Evolutionary conservation across 2,888 invertebrate species (phyloP), one percentile per base, ranked within the genome.

Genomic region (Ormia ochracea): DNA sequence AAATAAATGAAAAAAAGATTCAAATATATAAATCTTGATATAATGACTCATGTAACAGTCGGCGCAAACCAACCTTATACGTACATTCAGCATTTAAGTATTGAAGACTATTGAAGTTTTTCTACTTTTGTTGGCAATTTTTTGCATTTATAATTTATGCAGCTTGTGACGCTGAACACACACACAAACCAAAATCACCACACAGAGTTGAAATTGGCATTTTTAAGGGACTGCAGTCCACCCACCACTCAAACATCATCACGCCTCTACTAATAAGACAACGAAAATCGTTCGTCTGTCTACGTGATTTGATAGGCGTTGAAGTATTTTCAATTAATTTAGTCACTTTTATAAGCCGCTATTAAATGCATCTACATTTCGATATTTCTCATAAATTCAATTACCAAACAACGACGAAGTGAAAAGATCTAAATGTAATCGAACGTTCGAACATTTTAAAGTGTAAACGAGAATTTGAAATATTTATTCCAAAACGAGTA

Each of bases 341-440:
- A 80, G 80, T 80, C 76, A 73, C 63, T 68, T 68, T 76, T 73
- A 76, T 45, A 72, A 80, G 59, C 76, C 63, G 68, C 76, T 43
- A 73, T 61, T 76, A 80, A 76, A 68, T 80, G 80, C 76, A 73
- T 73, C 73, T 23, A 36, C 23, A 45, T 48, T 45, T 45, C 14
- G 9, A 54, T 19, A 7, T 28, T 36, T 14, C 56, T 52, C 52
- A 26, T 43, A 36, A 59, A 52, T 26, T 41, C 23, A 52, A 61
- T 76, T 52, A n/a, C n/a, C n/a, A 61, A 61, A 54, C 36, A 63
- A 52, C 58, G 56, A 50, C 12, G 23, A 73, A 63, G 45, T 56
- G 43, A 19, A 61, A n/a, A 36, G 65, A 41, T 19, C 38, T 69
- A 12, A 41, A 78, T 50, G 61, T 41, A 50, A 59, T 12, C 69